phyloP scores from a whole-genome alignment of 2,888 invertebrate species.

The Drosophila pegasa region DNA sequence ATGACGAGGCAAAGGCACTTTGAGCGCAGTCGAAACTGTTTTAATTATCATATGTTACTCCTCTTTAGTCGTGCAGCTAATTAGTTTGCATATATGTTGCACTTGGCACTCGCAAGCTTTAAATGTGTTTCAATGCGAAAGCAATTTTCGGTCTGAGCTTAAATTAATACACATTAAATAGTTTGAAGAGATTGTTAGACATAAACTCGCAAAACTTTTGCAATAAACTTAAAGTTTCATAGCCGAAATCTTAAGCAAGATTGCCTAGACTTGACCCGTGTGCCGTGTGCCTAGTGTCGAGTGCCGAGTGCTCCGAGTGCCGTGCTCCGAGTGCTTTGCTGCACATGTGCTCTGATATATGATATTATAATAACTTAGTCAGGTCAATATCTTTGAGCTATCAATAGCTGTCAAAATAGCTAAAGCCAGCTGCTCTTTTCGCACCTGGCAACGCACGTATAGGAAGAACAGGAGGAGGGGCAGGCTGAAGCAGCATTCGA shows the following conservation, averaged over 20 bases:
- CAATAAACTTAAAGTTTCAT: not conserved
- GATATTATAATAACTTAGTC: slow-evolving; percentile 5
- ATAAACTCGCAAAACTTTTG: not conserved
- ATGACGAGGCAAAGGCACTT: slow-evolving; percentile 14
- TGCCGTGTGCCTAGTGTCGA: too few relatives aligned
- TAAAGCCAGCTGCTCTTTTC: slow-evolving; percentile 8
- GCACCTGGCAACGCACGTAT: slow-evolving; percentile 5
- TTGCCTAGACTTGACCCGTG: not conserved
- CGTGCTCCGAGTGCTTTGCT: not conserved
- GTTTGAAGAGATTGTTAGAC: not conserved
- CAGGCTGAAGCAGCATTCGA: slow-evolving; percentile 25
- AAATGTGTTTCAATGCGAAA: not conserved
- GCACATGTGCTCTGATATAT: slow-evolving; percentile 5
- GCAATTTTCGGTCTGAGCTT: not conserved
- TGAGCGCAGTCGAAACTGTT: slow-evolving; percentile 15
- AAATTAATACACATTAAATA: not conserved
- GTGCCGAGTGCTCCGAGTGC: too few relatives aligned
- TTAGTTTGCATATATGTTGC: not conserved
- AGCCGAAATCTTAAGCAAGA: not conserved
- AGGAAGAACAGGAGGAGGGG: not conserved
- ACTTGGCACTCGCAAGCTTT: not conserved
- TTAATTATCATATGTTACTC: slow-evolving; percentile 48
- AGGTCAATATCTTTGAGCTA: slow-evolving; percentile 13
- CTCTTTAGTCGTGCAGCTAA: slow-evolving; percentile 9
- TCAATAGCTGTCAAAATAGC: slow-evolving; percentile 17